phyloP scores from a whole-genome alignment of 2,888 invertebrate species.

The Diarsia brunnea region DNA sequence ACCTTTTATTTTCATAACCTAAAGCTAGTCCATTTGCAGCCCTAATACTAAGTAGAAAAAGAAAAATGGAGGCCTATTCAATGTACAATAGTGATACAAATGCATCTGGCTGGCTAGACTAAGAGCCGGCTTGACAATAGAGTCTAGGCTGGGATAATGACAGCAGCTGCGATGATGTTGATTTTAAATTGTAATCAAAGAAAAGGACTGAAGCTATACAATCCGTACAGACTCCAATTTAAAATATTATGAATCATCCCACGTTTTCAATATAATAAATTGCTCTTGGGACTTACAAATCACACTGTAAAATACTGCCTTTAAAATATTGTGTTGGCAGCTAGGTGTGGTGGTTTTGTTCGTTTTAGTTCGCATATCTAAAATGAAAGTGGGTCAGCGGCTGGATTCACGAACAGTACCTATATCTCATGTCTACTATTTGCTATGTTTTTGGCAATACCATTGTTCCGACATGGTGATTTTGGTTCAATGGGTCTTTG shows the following conservation, averaged over 20 bases:
- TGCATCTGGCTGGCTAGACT: constrained; percentile 3
- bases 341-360: constrained; percentile 62
- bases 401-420: constrained; percentile 48
- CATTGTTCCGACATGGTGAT: constrained; percentile 51
- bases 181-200: constrained; percentile 27
- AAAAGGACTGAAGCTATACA: not conserved
- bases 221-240: not conserved
- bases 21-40: not conserved
- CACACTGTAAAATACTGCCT: constrained; percentile 41
- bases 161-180: constrained; percentile 14
- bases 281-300: constrained; percentile 36
- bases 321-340: constrained; percentile 64
- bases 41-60: not conserved
- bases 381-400: constrained; percentile 66
- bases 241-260: constrained; percentile 24
- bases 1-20: not conserved
- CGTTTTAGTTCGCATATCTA: constrained; percentile 56
- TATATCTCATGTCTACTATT: constrained; percentile 49
- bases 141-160: constrained; percentile 16
- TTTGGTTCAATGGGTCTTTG: constrained; percentile 55
- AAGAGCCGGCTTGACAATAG: constrained; percentile 25
- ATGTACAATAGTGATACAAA: constrained; percentile 19
- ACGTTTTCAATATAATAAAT: constrained; percentile 45
- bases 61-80: not conserved
- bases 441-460: constrained; percentile 64